phyloP scores from a whole-genome alignment of 2,888 invertebrate genomes.

The Idaea straminata region DNA sequence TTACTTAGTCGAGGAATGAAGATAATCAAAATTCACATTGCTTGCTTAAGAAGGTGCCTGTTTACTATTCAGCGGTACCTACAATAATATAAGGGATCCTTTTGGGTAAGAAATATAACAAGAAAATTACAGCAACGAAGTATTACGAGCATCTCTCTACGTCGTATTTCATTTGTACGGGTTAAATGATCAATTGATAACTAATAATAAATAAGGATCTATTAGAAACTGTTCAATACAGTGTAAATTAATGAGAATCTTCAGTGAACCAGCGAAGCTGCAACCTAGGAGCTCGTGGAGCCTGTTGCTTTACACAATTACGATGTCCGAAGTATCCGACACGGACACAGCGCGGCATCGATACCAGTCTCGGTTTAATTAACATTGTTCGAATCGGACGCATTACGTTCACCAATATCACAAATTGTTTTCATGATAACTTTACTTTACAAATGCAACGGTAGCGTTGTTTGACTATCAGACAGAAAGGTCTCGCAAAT shows the following conservation, averaged over 20 bases:
- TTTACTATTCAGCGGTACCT: neutral
- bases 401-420: conserved; percentile 33
- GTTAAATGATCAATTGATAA: neutral
- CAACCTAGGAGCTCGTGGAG: conserved; percentile 29
- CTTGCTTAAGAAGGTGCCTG: neutral
- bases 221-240: neutral
- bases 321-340: conserved; percentile 11
- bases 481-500: neutral
- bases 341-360: conserved; percentile 11
- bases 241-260: conserved; percentile 12
- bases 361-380: conserved; percentile 33
- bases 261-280: conserved; percentile 17
- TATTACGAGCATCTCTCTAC: neutral
- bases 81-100: neutral
- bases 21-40: conserved; percentile 1
- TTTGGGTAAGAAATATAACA: neutral
- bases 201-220: neutral
- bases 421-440: conserved; percentile 30
- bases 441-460: neutral
- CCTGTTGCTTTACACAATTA: conserved; percentile 47
- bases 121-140: neutral
- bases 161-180: neutral
- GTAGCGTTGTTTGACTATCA: neutral
- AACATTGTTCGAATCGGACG: conserved; percentile 33
- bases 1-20: neutral